Evolutionary conservation across 2,797 vertebrate species (phyloP).

Genomic region (Allobates femoralis): DNA sequence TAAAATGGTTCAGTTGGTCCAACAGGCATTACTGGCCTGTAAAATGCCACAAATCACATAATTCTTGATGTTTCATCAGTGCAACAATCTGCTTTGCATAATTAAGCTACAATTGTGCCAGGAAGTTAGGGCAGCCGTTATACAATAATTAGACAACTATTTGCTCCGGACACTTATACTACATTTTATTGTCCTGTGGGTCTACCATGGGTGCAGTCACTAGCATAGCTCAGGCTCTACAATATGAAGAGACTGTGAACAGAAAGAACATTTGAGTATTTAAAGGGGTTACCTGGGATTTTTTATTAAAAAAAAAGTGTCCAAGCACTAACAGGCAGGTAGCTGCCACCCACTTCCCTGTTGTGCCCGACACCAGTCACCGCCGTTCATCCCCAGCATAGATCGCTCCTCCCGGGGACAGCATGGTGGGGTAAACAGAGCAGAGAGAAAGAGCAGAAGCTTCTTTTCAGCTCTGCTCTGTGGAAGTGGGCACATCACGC

Average conservation of each 20-base stretch:
- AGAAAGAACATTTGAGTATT: not conserved
- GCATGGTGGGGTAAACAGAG: too few relatives aligned
- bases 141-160: conserved; percentile 23
- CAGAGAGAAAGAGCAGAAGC: too few relatives aligned
- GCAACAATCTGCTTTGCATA: conserved; percentile 25
- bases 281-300: too few relatives aligned
- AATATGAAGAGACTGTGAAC: not conserved
- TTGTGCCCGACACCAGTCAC: too few relatives aligned
- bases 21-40: conserved; percentile 1
- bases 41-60: conserved; percentile 15
- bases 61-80: conserved; percentile 18
- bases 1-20: not conserved
- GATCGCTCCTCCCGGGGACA: too few relatives aligned
- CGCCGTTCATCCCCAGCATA: too few relatives aligned
- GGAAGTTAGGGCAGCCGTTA: not conserved
- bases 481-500: too few relatives aligned
- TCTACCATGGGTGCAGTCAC: not conserved
- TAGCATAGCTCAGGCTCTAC: not conserved
- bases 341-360: too few relatives aligned
- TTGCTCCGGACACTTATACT: conserved; percentile 13
- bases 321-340: too few relatives aligned
- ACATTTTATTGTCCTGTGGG: conserved; percentile 6
- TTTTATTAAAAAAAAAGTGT: too few relatives aligned
- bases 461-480: too few relatives aligned
- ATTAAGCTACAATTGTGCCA: conserved; percentile 17